phyloP scores from a whole-genome alignment of 2,888 invertebrate species.

The Ischnus inquisitorius region DNA sequence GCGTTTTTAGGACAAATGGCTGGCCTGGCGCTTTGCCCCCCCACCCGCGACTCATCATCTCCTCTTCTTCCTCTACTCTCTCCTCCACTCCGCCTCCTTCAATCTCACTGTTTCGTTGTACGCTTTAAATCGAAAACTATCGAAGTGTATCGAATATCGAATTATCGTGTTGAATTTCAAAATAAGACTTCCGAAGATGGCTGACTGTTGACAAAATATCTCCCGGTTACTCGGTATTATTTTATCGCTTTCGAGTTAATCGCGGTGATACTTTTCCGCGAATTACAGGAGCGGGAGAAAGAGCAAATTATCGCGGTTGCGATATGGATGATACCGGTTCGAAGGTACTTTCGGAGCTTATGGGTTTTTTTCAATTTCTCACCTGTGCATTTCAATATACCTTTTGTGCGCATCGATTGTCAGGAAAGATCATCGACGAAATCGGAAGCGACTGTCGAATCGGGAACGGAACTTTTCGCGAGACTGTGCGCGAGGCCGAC shows the following conservation, averaged over 20 bases:
- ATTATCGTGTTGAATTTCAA: conserved; percentile 14
- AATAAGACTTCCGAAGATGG: conserved; percentile 1
- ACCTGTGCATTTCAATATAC: conserved; percentile 50
- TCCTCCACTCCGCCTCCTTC: no score
- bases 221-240: neutral
- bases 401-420: conserved; percentile 21
- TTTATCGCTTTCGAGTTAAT: neutral
- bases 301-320: neutral
- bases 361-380: neutral
- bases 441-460: conserved; percentile 84
- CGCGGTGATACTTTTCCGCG: neutral
- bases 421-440: conserved; percentile 30
- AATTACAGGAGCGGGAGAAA: neutral
- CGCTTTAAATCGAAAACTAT: conserved; percentile 49
- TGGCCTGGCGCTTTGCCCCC: conserved; percentile 37
- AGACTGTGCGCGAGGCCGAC: conserved; percentile 86
- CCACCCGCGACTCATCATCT: conserved; percentile 18
- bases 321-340: neutral
- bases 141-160: conserved; percentile 46
- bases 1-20: conserved; percentile 73
- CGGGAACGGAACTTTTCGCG: conserved; percentile 87
- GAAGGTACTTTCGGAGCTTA: neutral
- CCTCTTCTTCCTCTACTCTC: conserved; percentile 20
- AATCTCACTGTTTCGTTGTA: neutral
- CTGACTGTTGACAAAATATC: conserved; percentile 4